Conservation (phyloP, 2,797 vertebrate genomes). For the Diplodus sargus region DNA sequence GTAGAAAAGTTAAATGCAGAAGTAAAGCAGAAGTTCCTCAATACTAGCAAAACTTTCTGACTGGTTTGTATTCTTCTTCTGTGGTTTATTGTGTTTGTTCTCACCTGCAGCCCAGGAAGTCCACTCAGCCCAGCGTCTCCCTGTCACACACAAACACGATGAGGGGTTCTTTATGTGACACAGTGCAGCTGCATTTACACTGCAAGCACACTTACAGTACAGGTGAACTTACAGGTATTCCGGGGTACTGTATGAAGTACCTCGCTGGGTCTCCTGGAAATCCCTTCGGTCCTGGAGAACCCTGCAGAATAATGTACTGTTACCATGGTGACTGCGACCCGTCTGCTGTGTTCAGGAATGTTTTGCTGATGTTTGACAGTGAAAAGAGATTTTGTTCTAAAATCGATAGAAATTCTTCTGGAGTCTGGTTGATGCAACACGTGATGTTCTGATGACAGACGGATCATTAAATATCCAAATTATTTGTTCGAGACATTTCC, state of each 20-base stretch:
- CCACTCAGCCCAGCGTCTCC: conserved; percentile 59
- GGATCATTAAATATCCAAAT: too few relatives aligned
- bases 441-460: too few relatives aligned
- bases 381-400: background rate
- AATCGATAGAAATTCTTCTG: background rate
- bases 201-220: background rate
- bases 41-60: too few relatives aligned
- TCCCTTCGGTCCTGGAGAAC: conserved; percentile 77
- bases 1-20: too few relatives aligned
- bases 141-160: conserved; percentile 56
- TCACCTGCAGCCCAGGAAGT: conserved; percentile 71
- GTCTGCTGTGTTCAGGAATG: background rate
- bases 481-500: background rate
- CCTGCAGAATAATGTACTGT: conserved; percentile 66
- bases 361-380: background rate
- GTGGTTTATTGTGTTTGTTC: conserved; percentile 20
- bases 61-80: too few relatives aligned
- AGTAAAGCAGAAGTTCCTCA: too few relatives aligned
- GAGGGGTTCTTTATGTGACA: background rate
- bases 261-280: conserved; percentile 61
- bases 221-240: conserved; percentile 61
- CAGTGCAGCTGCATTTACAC: background rate
- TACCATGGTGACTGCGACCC: background rate
- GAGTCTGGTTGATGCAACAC: too few relatives aligned
- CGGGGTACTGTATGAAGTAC: conserved; percentile 54